Evolutionary conservation across 2,888 invertebrate species (phyloP).

Genomic region (Melolontha melolontha): DNA sequence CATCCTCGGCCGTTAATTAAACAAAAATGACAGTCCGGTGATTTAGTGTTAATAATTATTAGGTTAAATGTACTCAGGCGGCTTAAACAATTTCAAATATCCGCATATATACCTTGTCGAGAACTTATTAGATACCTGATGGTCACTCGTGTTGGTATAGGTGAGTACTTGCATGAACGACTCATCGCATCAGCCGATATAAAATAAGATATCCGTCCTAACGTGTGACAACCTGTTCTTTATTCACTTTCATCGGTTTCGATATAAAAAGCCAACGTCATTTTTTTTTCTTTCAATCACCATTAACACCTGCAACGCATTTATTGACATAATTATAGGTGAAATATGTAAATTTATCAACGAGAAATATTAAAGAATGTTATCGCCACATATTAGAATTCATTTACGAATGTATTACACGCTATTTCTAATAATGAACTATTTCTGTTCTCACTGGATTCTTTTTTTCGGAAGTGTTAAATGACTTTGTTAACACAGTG

Average conservation of each 20-base stretch:
- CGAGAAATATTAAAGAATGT: too few relatives aligned
- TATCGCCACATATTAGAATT: too few relatives aligned
- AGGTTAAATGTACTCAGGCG: conserved; percentile 53
- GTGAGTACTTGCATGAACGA: neutral
- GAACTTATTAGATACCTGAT: conserved; percentile 17
- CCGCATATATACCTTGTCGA: conserved; percentile 33
- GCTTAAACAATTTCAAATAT: conserved; percentile 47
- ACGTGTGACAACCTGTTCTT: conserved; percentile 30
- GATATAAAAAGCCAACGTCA: conserved; percentile 6
- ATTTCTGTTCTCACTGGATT: too few relatives aligned
- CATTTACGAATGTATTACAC: too few relatives aligned
- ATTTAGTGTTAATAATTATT: conserved; percentile 63
- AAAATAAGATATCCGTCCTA: conserved; percentile 10
- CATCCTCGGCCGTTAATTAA: conserved; percentile 59
- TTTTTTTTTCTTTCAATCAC: conserved; percentile 12
- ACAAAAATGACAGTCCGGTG: conserved; percentile 62
- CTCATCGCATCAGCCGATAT: neutral
- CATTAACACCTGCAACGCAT: conserved; percentile 38
- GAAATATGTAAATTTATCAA: conserved; percentile 30
- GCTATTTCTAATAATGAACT: too few relatives aligned
- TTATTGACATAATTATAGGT: conserved; percentile 37
- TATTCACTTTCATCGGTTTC: conserved; percentile 15
- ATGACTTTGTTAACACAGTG: too few relatives aligned
- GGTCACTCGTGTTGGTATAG: neutral
- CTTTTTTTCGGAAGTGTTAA: too few relatives aligned